Percentiles rank a stretch among this genome's conserved stretches.
phyloP scores from a whole-genome alignment of 2,888 invertebrate species.

The Pseudococcus longispinus region DNA sequence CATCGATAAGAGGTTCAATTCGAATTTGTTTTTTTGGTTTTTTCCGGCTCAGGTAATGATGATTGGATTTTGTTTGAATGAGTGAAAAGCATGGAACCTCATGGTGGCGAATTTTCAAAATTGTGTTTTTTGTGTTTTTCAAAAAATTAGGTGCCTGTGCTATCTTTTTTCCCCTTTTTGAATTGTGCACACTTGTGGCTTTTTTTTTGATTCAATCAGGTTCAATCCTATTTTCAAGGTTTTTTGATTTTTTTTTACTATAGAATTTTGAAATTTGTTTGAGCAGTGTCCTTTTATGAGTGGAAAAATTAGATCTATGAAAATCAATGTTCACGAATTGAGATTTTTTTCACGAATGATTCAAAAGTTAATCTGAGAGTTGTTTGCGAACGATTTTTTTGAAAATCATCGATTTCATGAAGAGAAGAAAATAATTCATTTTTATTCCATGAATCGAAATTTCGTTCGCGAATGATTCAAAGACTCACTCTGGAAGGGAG shows the following conservation, averaged over 20 bases:
- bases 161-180: too few relatives aligned
- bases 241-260: too few relatives aligned
- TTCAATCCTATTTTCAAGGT: too few relatives aligned
- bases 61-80: not conserved
- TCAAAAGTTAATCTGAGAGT: not conserved
- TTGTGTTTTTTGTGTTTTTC: not conserved
- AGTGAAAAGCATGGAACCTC: not conserved
- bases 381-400: not conserved
- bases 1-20: slow-evolving; percentile 66
- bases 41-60: slow-evolving; percentile 64
- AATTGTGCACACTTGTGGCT: too few relatives aligned
- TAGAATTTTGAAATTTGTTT: too few relatives aligned
- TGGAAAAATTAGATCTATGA: too few relatives aligned
- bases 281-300: too few relatives aligned
- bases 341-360: not conserved
- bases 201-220: too few relatives aligned
- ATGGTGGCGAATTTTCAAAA: not conserved
- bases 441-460: not conserved
- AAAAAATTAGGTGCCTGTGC: too few relatives aligned
- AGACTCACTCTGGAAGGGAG: not conserved
- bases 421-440: too few relatives aligned
- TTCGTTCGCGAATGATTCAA: not conserved
- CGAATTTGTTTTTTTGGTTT: slow-evolving; percentile 67
- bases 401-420: too few relatives aligned
- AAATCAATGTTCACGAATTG: too few relatives aligned